Base-by-base conservation (phyloP, 53 echinoderm and acorn worm species). In the Paelopatides confundens region DNA sequence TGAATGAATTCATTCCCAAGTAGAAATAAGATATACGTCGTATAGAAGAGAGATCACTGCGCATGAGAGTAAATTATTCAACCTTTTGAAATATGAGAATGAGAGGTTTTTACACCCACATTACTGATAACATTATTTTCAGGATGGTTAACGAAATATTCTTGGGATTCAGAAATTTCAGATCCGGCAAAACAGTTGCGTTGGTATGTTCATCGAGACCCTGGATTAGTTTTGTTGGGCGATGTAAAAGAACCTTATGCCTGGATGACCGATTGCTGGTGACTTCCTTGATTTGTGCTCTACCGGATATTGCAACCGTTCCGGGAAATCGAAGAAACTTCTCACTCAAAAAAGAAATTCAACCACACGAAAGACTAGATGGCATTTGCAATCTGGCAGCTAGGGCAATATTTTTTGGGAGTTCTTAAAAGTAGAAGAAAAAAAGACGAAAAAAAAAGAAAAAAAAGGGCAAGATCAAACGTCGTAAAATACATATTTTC, bases 231-330 rank as follows among this genome's bases (percentile, higher is more conserved):
- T 43, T 43, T 10, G 8, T 43, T 43, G 8, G 43, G 43, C 58
- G 58, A 58, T 5, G n/a, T 58, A 18, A 21, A 58, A 58, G 58
- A 58, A 26, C 36, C 15, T 70, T 70, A 35, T 36, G 39, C 36
- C 38, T 39, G 70, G 36, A 37, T 70, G 70, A 17, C 26, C 70
- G 35, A 70, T 70, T 23, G 18, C 3, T 15, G 36, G 10, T 5
- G 17, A 70, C 38, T 70, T 70, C 70, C 70, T 70, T 70, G 70
- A 70, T 70, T 35, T 39, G 23, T 70, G 7, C 36, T 35, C 36
- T 7, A 39, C 70, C 70, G 70, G 70, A 70, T 70, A 70, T 70
- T 70, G 70, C 70, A 70, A 35, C 70, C 38, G 35, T 70, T 70
- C 70, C 36, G 70, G 70, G 70, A 37, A 68, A 70, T 39, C 31